Conservation (phyloP, 2,888 invertebrate genomes). For the Xylota sylvarum region DNA sequence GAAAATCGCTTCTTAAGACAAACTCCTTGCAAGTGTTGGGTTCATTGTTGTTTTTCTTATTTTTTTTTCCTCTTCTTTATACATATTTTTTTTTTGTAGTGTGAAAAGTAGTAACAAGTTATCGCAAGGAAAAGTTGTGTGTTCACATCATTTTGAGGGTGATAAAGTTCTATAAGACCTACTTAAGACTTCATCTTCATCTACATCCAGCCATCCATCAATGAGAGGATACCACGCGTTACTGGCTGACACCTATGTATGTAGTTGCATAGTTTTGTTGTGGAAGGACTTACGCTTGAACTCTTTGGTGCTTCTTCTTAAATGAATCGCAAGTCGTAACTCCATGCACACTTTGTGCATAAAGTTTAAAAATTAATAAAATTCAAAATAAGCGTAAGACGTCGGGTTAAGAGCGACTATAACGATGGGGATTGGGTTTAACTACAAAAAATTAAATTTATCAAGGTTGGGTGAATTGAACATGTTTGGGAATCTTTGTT, state of each 20-base stretch:
- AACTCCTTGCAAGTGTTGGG: slow-evolving; percentile 44
- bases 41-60: slow-evolving; percentile 24
- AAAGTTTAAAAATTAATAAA: slow-evolving; percentile 61
- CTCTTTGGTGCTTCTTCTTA: slow-evolving; percentile 23
- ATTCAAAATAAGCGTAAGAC: background rate
- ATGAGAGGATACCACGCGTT: slow-evolving; percentile 59
- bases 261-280: slow-evolving; percentile 24
- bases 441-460: too few relatives aligned
- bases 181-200: slow-evolving; percentile 73
- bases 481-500: too few relatives aligned
- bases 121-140: slow-evolving; percentile 59
- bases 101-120: slow-evolving; percentile 59
- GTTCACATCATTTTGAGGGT: slow-evolving; percentile 60
- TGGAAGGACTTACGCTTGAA: background rate
- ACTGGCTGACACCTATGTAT: slow-evolving; percentile 39
- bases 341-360: slow-evolving; percentile 15
- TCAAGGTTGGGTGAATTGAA: too few relatives aligned
- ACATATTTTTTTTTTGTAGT: slow-evolving; percentile 15
- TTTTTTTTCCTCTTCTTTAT: background rate
- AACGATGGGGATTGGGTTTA: background rate
- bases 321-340: slow-evolving; percentile 51
- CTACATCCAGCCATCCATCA: slow-evolving; percentile 48
- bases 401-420: background rate
- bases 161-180: slow-evolving; percentile 72
- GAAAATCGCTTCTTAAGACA: slow-evolving; percentile 68